Evolutionary conservation across 2,113 vertebrate species (phyloP).

Genomic region (Lipophrys pholis): DNA sequence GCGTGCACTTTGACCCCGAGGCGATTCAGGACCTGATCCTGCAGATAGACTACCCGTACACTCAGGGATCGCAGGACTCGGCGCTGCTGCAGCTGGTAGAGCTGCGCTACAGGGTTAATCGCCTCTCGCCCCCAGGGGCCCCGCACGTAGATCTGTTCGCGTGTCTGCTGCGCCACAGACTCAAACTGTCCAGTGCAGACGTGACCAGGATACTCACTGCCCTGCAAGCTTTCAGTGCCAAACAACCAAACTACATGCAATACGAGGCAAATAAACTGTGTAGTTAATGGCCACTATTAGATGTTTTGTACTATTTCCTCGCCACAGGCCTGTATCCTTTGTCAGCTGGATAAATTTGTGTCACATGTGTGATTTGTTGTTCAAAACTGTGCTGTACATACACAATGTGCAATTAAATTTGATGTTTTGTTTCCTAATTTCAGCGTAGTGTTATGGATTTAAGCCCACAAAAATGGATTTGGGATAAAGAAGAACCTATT

Average conservation of each 20-base stretch:
- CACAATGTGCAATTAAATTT: conserved; percentile 73
- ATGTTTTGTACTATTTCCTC: conserved; percentile 65
- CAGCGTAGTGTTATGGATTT: conserved; percentile 58
- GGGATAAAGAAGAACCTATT: conserved; percentile 3
- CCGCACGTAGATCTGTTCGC: conserved; percentile 93
- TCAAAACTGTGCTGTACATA: conserved; percentile 70
- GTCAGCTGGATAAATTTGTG: conserved; percentile 69
- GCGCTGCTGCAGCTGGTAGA: conserved; percentile 96
- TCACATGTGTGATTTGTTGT: conserved; percentile 67
- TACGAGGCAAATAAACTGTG: conserved; percentile 95
- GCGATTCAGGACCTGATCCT: conserved; percentile 97
- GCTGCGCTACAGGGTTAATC: conserved; percentile 94
- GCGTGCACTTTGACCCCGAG: conserved; percentile 95
- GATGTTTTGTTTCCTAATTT: conserved; percentile 66
- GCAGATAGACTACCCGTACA: conserved; percentile 97
- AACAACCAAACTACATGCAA: conserved; percentile 88
- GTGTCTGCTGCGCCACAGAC: conserved; percentile 94
- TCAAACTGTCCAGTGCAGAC: conserved; percentile 94
- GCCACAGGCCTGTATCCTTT: conserved; percentile 52
- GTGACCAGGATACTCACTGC: conserved; percentile 94
- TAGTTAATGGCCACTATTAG: conserved; percentile 84
- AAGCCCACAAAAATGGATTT: conserved; percentile 13
- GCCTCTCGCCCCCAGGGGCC: conserved; percentile 92
- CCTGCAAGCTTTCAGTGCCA: conserved; percentile 90
- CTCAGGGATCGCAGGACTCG: conserved; percentile 95